Base-by-base conservation (phyloP, 2,888 invertebrate species). In the Parnassius orleans region DNA sequence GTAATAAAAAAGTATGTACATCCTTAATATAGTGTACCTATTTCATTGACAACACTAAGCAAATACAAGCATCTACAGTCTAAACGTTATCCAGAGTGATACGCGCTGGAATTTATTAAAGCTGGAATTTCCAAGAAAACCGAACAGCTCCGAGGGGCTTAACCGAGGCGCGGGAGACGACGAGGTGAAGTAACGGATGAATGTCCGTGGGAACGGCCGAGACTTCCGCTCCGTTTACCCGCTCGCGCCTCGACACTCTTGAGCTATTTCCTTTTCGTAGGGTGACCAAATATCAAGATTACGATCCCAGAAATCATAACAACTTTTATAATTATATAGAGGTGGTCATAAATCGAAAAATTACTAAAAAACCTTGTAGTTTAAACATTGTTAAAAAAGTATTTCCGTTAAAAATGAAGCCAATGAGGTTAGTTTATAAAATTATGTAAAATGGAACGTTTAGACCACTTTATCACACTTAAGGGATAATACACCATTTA, bases 181-280 rank as follows among this genome's bases (percentile, higher is more conserved):
- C 76, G 84, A 86, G 87, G 87, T 86, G 86, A 88, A 88, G 80
- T 90, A 90, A 90, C 90, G 90, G 90, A 88, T 86, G 87, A 85
- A 77, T 48, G 86, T 90, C 86, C 90, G 90, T 91, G 90, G 90
- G 90, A 91, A 90, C 90, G 90, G 87, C 78, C 87, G 82, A 68
- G 83, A 83, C 89, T 90, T 91, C 90, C 90, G 90, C 82, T 82
- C 81, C 81, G 81, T 77, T 80, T 78, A 76, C 75, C 72, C 79
- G 77, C 79, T 78, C 80, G 80, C 84, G 78, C 77, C 79, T 77
- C 81, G 76, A 69, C 83, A 84, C 87, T 87, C 84, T 85, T 62
- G 79, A 84, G 84, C 82, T 87, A 89, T 89, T 90, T 90, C 90
- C 90, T 88, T 84, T 80, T 78, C 66, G 82, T 88, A 86, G 87